Base-by-base conservation (phyloP, 2,888 invertebrate genomes). In the Uloborus plumipes region DNA sequence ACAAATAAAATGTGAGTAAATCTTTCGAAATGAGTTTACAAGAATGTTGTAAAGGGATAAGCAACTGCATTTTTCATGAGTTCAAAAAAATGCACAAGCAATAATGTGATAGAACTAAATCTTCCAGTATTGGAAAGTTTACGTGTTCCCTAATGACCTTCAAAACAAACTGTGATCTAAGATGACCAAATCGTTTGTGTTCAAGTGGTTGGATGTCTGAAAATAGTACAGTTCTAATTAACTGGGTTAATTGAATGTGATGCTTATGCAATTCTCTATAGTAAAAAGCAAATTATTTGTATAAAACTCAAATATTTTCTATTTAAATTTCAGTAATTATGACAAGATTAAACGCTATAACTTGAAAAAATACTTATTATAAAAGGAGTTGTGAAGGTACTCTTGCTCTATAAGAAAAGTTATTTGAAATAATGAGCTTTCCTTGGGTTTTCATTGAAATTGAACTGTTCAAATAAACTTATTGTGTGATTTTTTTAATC, bases 101-200 rank as follows among this genome's bases (percentile, higher is more conserved):
- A 26, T n/a, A 64, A 47, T 64, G 64, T 64, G 64, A 64, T 64
- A 64, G 64, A 64, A 64, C 64, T 64, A 18, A 47, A 47, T 64
- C n/a, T 64, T n/a, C n/a, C 59, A 59, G 39, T 47, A 20, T 59
- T 20, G 47, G 49, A 47, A 47, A 26, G 13, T 13, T 39, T 20
- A 47, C 18, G n/a, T 69, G 39, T 69, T 69, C 18, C 69, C 51
- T 26, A 16, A 53, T 6, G n/a, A 53, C 31, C 39, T 64, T 64
- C 18, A 47, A 18, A 64, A 39, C n/a, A 15, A 20, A 47, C 64
- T 64, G 64, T 64, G 64, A 64, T 64, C 49, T 39, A 64, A 47
- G 20, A 64, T 47, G 64, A 64, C 64, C 64, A 64, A 64, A 64
- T 64, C 47, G 47, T 64, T 69, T 67, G 22, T 69, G 53, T 55